phyloP scores from a whole-genome alignment of 1,140 invertebrate genomes.

The Leptinotarsa defecta region DNA sequence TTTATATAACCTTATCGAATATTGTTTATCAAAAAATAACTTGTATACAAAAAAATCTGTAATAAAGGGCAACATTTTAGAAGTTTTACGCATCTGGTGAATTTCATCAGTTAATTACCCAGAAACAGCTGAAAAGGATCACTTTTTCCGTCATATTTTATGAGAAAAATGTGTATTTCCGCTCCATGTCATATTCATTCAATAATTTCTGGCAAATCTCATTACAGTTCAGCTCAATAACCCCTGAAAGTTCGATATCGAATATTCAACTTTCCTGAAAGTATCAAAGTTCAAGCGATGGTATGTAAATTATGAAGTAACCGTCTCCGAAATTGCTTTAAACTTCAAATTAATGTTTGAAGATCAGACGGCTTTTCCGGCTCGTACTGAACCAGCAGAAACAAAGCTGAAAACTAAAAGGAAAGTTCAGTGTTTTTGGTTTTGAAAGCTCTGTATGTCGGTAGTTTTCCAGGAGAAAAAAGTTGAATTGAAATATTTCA shows the following conservation, averaged over 20 bases:
- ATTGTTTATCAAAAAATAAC: too few species aligned
- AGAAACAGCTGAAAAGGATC: background rate
- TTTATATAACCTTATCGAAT: too few species aligned
- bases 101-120: too few species aligned
- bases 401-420: background rate
- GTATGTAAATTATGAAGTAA: slow-evolving; percentile 1
- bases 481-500: too few species aligned
- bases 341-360: slow-evolving; percentile 7
- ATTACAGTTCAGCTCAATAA: background rate
- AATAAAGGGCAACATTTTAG: too few species aligned
- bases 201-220: background rate
- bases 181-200: too few species aligned
- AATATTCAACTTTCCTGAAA: background rate
- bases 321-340: background rate
- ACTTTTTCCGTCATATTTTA: background rate
- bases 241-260: background rate
- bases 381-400: background rate
- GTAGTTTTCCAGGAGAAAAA: too few species aligned
- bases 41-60: too few species aligned
- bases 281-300: background rate
- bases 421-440: too few species aligned
- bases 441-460: too few species aligned
- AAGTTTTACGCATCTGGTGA: too few species aligned
- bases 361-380: background rate
- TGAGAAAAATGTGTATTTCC: too few species aligned